Evolutionary conservation across 2,888 invertebrate genomes (phyloP).

Genomic region (Vannuccia rotundouncinata): DNA sequence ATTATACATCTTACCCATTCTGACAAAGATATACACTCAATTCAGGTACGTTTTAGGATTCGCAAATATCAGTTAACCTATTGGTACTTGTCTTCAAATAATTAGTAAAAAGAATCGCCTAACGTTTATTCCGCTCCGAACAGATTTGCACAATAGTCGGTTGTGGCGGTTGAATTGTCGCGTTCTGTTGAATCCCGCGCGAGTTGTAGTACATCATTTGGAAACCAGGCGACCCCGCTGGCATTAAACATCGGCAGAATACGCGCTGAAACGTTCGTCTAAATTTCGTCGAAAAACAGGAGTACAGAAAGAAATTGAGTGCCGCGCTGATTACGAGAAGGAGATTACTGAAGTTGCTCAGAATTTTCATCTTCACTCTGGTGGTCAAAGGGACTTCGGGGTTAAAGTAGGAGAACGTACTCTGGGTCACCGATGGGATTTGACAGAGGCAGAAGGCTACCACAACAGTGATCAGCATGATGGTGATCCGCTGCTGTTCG

Average conservation of each 20-base stretch:
- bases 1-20: too few species aligned
- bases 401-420: not conserved
- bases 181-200: too few species aligned
- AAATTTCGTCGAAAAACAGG: conserved; percentile 69
- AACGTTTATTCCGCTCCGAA: too few species aligned
- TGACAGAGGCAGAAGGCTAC: conserved; percentile 70
- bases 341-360: conserved; percentile 70
- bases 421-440: conserved; percentile 60
- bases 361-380: conserved; percentile 44
- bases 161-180: too few species aligned
- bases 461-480: conserved; percentile 70
- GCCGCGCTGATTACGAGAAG: conserved; percentile 68
- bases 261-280: conserved; percentile 60
- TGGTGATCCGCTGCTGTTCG: conserved; percentile 63
- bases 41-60: too few species aligned
- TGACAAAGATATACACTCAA: too few species aligned
- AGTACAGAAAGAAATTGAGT: conserved; percentile 71
- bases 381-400: not conserved
- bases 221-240: not conserved
- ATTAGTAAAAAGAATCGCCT: too few species aligned
- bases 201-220: not conserved
- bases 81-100: too few species aligned
- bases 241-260: conserved; percentile 34
- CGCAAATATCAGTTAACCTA: too few species aligned
- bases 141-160: too few species aligned